A percentile compares a stretch with the other conserved stretches of the same genome.
phyloP scores from a whole-genome alignment of 2,888 invertebrate species.

The Hirtodrosophila duncani region DNA sequence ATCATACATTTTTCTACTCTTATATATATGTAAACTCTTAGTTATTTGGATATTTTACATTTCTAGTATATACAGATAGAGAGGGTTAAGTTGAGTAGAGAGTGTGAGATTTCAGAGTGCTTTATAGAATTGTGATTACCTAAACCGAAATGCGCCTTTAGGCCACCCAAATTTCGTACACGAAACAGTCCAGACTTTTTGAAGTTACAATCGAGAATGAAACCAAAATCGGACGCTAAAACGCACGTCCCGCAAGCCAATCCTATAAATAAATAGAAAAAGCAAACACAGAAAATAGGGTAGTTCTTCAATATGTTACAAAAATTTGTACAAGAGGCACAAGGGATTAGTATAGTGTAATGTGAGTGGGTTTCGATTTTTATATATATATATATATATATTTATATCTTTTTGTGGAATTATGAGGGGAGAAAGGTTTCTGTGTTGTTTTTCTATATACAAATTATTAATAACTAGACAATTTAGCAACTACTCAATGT shows the following conservation, averaged over 20 bases:
- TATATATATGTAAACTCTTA: no score
- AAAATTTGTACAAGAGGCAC: slow-evolving; percentile 22
- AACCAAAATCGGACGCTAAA: slow-evolving; percentile 92
- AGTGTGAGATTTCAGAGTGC: background rate
- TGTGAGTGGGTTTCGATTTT: background rate
- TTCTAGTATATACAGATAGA: no score
- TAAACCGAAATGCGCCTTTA: slow-evolving; percentile 93
- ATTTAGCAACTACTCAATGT: no score
- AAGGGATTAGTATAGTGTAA: background rate
- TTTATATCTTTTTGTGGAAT: no score
- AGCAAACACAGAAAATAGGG: slow-evolving; percentile 75
- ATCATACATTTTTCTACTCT: slow-evolving; percentile 1
- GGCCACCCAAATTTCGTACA: slow-evolving; percentile 92
- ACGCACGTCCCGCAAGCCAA: slow-evolving; percentile 88
- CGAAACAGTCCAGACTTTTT: slow-evolving; percentile 94
- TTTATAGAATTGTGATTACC: slow-evolving; percentile 80
- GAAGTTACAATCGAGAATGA: slow-evolving; percentile 94
- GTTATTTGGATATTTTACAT: no score
- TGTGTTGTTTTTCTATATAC: slow-evolving; percentile 42
- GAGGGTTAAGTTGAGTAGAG: no score
- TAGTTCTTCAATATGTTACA: slow-evolving; percentile 57
- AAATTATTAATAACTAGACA: no score
- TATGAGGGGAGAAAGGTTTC: slow-evolving; percentile 7
- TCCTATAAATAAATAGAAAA: slow-evolving; percentile 79
- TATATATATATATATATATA: no score